Percentiles rank a stretch among this genome's conserved stretches.
Conservation (phyloP, 2,888 invertebrate genomes). For the Nymphalis c-album region DNA sequence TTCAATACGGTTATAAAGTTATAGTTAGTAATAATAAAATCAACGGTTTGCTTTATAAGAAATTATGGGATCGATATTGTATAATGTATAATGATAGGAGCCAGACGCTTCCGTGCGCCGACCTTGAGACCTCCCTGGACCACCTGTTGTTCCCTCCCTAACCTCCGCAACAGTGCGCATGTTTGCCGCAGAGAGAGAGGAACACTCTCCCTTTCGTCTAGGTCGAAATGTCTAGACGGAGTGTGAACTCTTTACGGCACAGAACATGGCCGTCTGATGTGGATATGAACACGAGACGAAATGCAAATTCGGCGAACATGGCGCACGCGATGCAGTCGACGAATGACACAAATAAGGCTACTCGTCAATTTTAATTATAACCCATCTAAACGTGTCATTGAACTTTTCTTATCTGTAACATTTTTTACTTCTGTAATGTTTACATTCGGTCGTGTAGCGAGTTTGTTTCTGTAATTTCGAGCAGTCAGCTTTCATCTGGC, state of each 20-base stretch:
- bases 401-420: neutral
- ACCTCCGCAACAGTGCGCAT: slow-evolving; percentile 69
- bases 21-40: neutral
- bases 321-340: slow-evolving; percentile 33
- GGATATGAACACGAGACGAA: slow-evolving; percentile 40
- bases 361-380: neutral
- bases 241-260: slow-evolving; percentile 73
- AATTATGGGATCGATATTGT: slow-evolving; percentile 64
- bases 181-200: slow-evolving; percentile 67
- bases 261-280: slow-evolving; percentile 33
- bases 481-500: neutral
- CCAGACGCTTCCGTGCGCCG: slow-evolving; percentile 78
- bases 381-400: neutral
- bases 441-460: neutral
- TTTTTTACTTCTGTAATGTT: neutral
- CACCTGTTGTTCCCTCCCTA: slow-evolving; percentile 60
- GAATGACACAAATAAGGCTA: neutral
- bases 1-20: neutral
- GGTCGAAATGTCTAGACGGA: slow-evolving; percentile 80
- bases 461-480: too few relatives aligned
- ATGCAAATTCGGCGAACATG: slow-evolving; percentile 51
- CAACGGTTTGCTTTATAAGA: neutral
- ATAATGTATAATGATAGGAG: slow-evolving; percentile 64
- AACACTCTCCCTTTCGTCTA: slow-evolving; percentile 59
- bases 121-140: slow-evolving; percentile 67